Evolutionary conservation across 2,797 vertebrate species (phyloP), one percentile per base, ranked within the genome.

Genomic region (Clarias fuscus): DNA sequence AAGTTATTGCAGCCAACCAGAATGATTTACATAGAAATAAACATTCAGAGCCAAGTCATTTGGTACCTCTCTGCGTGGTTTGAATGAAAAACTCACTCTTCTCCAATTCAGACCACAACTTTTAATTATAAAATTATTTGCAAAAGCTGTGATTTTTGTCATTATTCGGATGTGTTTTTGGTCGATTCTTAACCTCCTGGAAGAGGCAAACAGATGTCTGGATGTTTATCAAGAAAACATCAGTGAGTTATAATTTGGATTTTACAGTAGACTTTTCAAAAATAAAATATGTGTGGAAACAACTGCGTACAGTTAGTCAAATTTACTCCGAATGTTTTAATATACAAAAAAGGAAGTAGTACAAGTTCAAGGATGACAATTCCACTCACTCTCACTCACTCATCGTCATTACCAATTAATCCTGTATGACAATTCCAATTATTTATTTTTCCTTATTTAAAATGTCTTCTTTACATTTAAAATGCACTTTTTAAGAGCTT

Each of bases 21-120:
- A 79, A 62, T 79, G 30, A 79, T 78, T 78, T 61, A 78, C 76
- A 78, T 79, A 79, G 30, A 79, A 79, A 79, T 62, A 79, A 62
- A 79, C 76, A 20, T 37, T 24, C 27, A 37, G 58, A 62, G 58
- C 77, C 58, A 78, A 61, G 56, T 78, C 76, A 61, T 78, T 78
- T 61, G 56, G 17, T 59, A 33, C 18, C 17, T 61, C 76, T 61
- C 56, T 59, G 56, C 27, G 17, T 33, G 75, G 27, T 59, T 33
- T 5, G 30, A 61, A 78, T 78, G 61, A 61, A 78, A 37, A 10
- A 61, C 30, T 48, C 48, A 61, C 59, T 61, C 30, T 11, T 59
- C 10, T 61, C 61, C 18, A 37, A 61, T 78, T 61, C 58, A 78
- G 27, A 61, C 76, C 76, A 61, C 30, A 15, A 61, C 18, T 61